Conservation (phyloP, 2,888 invertebrate species). For the Eupeodes latifasciatus region DNA sequence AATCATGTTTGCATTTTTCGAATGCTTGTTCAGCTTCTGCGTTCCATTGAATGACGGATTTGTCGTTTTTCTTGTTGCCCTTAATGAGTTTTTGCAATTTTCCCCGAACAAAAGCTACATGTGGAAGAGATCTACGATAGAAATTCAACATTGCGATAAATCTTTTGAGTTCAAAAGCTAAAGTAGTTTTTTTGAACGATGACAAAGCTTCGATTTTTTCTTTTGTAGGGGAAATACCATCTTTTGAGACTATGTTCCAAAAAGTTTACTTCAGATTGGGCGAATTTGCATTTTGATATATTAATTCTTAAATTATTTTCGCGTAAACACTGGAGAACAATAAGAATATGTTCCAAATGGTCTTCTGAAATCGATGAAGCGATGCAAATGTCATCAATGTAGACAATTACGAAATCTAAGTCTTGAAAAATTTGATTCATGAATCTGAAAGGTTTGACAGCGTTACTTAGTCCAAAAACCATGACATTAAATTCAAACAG, state of each 20-base stretch:
- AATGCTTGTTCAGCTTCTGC: slow-evolving; percentile 3
- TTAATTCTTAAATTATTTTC: slow-evolving; percentile 77
- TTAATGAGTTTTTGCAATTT: slow-evolving; percentile 12
- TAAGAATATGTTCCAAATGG: slow-evolving; percentile 60
- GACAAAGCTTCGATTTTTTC: too few relatives aligned
- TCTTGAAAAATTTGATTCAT: slow-evolving; percentile 78
- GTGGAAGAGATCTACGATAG: too few relatives aligned
- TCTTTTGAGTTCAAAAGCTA: neutral
- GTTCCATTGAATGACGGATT: neutral
- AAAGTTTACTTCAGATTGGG: slow-evolving; percentile 2
- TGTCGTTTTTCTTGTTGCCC: neutral
- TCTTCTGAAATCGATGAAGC: slow-evolving; percentile 52
- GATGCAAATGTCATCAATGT: slow-evolving; percentile 63
- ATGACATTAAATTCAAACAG: slow-evolving; percentile 80
- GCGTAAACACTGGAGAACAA: slow-evolving; percentile 75
- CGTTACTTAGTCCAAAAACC: slow-evolving; percentile 79
- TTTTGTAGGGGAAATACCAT: neutral
- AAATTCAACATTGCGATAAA: neutral
- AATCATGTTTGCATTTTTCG: neutral
- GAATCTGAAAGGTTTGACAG: neutral
- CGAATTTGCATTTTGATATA: neutral
- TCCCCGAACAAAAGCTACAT: slow-evolving; percentile 8
- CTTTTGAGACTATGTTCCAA: neutral
- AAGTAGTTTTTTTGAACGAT: too few relatives aligned
- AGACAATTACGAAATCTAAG: slow-evolving; percentile 77